phyloP scores from a whole-genome alignment of 1,140 invertebrate genomes.

The Alviniconcha marisindica region DNA sequence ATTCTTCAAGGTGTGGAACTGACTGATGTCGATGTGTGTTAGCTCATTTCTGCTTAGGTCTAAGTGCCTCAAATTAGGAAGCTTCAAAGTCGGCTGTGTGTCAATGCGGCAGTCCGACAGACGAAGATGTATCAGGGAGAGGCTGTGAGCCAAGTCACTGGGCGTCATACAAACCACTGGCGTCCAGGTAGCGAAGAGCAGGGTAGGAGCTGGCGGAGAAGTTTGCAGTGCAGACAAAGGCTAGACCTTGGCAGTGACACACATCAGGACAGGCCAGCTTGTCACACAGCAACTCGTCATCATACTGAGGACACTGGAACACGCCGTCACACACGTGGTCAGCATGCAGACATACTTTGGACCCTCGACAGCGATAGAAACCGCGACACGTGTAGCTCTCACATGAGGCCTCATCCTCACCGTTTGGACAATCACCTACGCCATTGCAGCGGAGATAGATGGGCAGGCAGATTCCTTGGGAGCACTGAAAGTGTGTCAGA shows the following conservation, averaged over 20 bases:
- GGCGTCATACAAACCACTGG: background rate
- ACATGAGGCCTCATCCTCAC: slow-evolving; percentile 25
- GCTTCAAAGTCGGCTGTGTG: background rate
- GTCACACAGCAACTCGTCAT: slow-evolving; percentile 23
- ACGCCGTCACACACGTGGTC: slow-evolving; percentile 32
- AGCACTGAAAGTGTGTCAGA: slow-evolving; percentile 32
- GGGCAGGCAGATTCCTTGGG: slow-evolving; percentile 27
- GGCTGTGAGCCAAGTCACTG: background rate
- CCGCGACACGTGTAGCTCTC: slow-evolving; percentile 20
- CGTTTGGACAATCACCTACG: slow-evolving; percentile 28
- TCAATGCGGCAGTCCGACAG: background rate
- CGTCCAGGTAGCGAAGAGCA: slow-evolving; percentile 28
- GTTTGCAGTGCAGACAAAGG: slow-evolving; percentile 4
- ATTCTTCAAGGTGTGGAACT: background rate
- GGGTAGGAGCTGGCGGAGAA: background rate
- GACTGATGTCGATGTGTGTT: background rate
- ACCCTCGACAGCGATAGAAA: background rate
- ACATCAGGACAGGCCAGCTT: background rate
- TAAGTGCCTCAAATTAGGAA: background rate
- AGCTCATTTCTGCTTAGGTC: slow-evolving; percentile 13
- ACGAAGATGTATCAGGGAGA: background rate
- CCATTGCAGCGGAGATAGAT: slow-evolving; percentile 43
- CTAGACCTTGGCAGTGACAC: slow-evolving; percentile 35
- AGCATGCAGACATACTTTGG: background rate
- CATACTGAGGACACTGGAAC: slow-evolving; percentile 27